Evolutionary conservation across 2,888 invertebrate genomes (phyloP).

Genomic region (Caenorhabditis imperialis): DNA sequence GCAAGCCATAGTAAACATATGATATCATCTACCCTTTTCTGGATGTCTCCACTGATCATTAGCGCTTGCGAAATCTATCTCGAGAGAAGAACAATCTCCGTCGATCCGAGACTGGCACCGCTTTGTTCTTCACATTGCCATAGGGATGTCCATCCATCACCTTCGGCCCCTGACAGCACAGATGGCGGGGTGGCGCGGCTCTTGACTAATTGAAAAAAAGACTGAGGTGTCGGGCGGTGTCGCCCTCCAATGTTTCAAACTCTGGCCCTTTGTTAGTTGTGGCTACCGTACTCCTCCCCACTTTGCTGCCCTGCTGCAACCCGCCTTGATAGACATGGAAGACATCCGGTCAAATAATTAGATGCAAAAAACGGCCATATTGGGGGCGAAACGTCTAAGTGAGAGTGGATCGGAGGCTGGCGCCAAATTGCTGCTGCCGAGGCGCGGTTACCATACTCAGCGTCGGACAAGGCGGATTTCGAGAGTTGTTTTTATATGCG

Average conservation of each 20-base stretch:
- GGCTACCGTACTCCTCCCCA: neutral
- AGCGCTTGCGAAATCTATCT: constrained; percentile 30
- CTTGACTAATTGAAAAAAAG: constrained; percentile 41
- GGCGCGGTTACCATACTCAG: constrained; percentile 40
- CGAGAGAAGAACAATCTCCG: constrained; percentile 3
- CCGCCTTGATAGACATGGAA: constrained; percentile 26
- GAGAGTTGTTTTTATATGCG: constrained; percentile 56
- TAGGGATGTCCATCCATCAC: constrained; percentile 48
- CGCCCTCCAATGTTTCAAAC: neutral
- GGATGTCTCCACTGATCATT: constrained; percentile 27
- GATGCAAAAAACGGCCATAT: constrained; percentile 53
- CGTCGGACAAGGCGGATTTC: constrained; percentile 49
- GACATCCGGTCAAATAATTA: constrained; percentile 56
- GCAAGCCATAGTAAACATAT: constrained; percentile 25
- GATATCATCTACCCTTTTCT: constrained; percentile 37
- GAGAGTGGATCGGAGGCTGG: constrained; percentile 50
- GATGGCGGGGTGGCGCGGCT: constrained; percentile 29
- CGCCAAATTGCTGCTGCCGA: constrained; percentile 48
- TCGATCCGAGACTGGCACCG: constrained; percentile 43
- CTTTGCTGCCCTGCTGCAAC: constrained; percentile 1
- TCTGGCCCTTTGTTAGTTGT: neutral
- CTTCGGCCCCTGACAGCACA: constrained; percentile 40
- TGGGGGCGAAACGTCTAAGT: constrained; percentile 49
- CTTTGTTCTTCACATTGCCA: constrained; percentile 37
- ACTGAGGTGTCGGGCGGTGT: constrained; percentile 6